Percentiles rank a stretch among this genome's conserved stretches.
Evolutionary conservation across 2,888 invertebrate genomes (phyloP).

Genomic region (Spilosoma lubricipeda): DNA sequence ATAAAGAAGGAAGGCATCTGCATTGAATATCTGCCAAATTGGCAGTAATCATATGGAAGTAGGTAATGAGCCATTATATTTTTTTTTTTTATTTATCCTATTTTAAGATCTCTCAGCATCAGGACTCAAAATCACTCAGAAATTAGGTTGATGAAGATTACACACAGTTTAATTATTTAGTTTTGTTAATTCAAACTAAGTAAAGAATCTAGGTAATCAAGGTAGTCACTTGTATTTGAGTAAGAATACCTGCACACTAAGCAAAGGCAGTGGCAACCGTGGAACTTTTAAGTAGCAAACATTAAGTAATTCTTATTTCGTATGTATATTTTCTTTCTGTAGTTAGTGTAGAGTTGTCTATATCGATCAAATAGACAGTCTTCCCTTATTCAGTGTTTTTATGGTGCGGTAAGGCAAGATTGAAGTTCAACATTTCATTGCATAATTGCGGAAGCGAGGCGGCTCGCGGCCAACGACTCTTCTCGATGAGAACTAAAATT

Average conservation of each 20-base stretch:
- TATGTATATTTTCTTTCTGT: background rate
- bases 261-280: background rate
- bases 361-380: conserved; percentile 25
- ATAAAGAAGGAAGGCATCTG: background rate
- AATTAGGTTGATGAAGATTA: background rate
- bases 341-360: conserved; percentile 28
- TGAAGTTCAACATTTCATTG: conserved; percentile 72
- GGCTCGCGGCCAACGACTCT: conserved; percentile 65
- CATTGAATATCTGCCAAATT: conserved; percentile 77
- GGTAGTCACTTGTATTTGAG: background rate
- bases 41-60: conserved; percentile 64
- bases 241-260: background rate
- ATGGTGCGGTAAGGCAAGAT: conserved; percentile 61
- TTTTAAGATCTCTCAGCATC: background rate
- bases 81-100: conserved; percentile 43
- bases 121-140: background rate
- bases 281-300: background rate
- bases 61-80: conserved; percentile 57
- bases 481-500: conserved; percentile 67
- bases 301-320: background rate
- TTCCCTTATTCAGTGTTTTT: conserved; percentile 37
- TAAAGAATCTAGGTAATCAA: background rate
- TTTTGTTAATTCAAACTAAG: no score
- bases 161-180: background rate
- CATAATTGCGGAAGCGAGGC: conserved; percentile 72